Evolutionary conservation across 1,140 invertebrate genomes (phyloP).

Genomic region (Pogonomyrmex barbatus): DNA sequence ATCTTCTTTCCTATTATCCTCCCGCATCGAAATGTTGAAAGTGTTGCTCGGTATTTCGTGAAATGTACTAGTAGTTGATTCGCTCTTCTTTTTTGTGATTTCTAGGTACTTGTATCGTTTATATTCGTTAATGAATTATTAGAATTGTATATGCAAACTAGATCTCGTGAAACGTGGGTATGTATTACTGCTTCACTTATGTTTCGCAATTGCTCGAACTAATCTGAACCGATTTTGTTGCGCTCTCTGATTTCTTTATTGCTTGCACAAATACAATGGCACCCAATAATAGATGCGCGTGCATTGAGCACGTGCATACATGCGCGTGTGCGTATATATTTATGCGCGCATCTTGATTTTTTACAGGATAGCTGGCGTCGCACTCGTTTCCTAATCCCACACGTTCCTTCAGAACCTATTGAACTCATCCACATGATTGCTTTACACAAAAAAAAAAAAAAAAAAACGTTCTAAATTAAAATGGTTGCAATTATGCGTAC

Average conservation of each 20-base stretch:
- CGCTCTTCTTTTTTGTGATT: constrained; percentile 63
- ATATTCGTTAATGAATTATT: constrained; percentile 55
- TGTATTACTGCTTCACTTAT: constrained; percentile 53
- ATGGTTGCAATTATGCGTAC: constrained; percentile 17
- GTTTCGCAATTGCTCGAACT: constrained; percentile 6
- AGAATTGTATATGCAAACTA: constrained; percentile 59
- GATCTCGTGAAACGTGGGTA: constrained; percentile 54
- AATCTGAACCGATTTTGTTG: constrained; percentile 1
- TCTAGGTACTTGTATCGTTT: constrained; percentile 70
- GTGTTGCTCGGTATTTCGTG: constrained; percentile 14
- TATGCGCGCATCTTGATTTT: constrained; percentile 77
- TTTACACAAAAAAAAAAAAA: constrained; percentile 23
- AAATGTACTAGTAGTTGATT: constrained; percentile 11
- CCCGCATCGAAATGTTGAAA: not conserved
- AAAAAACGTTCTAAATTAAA: constrained; percentile 14
- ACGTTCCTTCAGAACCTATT: constrained; percentile 44
- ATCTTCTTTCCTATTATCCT: not conserved
- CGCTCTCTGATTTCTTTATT: constrained; percentile 16
- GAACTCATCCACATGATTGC: constrained; percentile 40
- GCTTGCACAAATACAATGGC: constrained; percentile 35
- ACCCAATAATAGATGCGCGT: constrained; percentile 12
- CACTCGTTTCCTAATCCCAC: constrained; percentile 80
- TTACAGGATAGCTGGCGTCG: constrained; percentile 86
- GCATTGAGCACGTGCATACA: not conserved
- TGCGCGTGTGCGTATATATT: constrained; percentile 20